Base-by-base conservation (phyloP, 2,888 invertebrate genomes). In the Aplocera efformata region DNA sequence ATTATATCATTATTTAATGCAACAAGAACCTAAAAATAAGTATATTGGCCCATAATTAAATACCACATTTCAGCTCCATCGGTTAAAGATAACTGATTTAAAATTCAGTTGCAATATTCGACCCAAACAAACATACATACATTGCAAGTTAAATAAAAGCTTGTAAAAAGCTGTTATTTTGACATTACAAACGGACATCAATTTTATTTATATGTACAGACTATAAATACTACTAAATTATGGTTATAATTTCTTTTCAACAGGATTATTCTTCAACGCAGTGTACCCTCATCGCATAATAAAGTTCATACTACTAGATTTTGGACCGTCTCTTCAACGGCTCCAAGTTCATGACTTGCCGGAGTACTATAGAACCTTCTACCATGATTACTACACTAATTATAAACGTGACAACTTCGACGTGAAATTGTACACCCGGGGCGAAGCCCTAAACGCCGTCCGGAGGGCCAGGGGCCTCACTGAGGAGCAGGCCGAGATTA, bases 261-360 rank as follows among this genome's bases (percentile, higher is more conserved):
- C 59, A 86, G 85, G 78, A 3, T 34, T 84, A 8, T 78, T 80
- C 50, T 88, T 63, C 65, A 79, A 82, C 20, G 62, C 56, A 57
- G 84, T 79, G 38, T 86, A 67, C 74, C 92, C 72, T 52, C 89
- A 40, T 73, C 75, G 67, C 68, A 90, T 72, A 47, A 75, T 57
- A 58, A 90, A 53, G 65, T 77, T 70, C 69, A 76, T 80, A 48
- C 77, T 68, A 54, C 76, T 64, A 0, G 88, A 88, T 39, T 60
- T 71, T 0, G 62, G 61, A 0, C 71, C 73, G 0, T 67, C 78
- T 0, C 42, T 83, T 0, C 64, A 68, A 17, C 42, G 70, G 1
- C 41, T 79, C 4, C 65, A 73, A 13, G 45, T 66, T 0, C 47
- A 50, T 0, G 52, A 73, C 9, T 72, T 50, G 6, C 58, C 40